Base-by-base conservation (phyloP, 1,140 invertebrate genomes). In the Carposina sasakii region DNA sequence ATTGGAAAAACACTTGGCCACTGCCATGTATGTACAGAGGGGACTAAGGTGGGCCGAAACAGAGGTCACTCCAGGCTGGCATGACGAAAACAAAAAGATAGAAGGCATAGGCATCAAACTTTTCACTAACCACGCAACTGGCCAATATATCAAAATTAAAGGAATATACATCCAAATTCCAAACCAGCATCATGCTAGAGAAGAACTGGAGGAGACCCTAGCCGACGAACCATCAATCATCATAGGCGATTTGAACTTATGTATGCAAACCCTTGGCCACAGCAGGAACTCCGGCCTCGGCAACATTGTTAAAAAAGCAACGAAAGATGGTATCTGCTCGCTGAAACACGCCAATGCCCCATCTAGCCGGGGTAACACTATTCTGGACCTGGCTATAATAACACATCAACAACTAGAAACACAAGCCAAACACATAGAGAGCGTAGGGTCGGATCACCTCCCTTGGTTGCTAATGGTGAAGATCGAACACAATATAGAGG, bases 331-430 rank as follows among this genome's bases (percentile, higher is more conserved):
- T 17, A 16, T 16, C 2, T 12, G 19, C 12, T 26, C 2, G 16
- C 24, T 48, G 23, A 23, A 4, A 17, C 34, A 48, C 21, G 30
- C 36, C 12, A 15, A 13, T 13, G 6, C 20, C n/a, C 46, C 46
- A 20, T 48, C 36, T 4, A 21, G 36, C 8, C 46, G 34, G 20
- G 26, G 46, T 17, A 19, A 48, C 16, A 36, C 34, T 8, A 48
- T 48, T 16, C 23, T 48, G 6, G 46, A 48, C n/a, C 17, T 48
- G 6, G 46, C 46, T 23, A 16, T 48, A 13, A 13, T 48, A 22
- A 48, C 46, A 1, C 13, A 20, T 2, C 15, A 12, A 34, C 3
- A 48, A 4, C 17, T 16, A 23, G 12, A 13, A 15, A 12, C 10
- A 15, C 26, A 39, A 1, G 8, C 10, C 15, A 28, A 40, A 40